These are phyloP conservation scores for Eupithecia abbreviata DNA, from an alignment of 2,888 invertebrate species.

Conservation along the genomic window DNA sequence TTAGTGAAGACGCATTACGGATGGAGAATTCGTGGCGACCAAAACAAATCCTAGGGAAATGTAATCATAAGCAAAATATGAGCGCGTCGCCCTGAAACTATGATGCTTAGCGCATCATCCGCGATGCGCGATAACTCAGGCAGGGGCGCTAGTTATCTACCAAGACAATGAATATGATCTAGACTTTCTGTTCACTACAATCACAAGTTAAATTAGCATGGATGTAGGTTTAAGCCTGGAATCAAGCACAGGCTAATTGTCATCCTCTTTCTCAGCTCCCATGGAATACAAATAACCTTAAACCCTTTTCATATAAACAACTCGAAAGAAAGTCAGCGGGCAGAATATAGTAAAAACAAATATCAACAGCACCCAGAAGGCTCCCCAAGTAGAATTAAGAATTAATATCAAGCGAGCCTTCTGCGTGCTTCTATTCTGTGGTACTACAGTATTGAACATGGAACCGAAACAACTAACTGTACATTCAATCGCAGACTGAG, in stretches of 20 bases:
- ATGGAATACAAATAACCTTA: no score
- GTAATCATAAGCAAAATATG: no score
- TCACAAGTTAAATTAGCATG: no score
- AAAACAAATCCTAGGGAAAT: not conserved
- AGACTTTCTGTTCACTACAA: not conserved
- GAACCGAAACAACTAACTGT: conserved; percentile 59
- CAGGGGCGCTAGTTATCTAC: not conserved
- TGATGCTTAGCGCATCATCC: not conserved
- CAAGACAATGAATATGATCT: not conserved
- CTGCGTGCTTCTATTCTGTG: not conserved
- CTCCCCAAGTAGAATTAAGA: not conserved
- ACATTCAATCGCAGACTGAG: conserved; percentile 56
- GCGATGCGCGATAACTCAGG: not conserved
- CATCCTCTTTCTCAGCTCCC: no score
- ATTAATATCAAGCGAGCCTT: not conserved
- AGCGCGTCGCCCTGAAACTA: no score
- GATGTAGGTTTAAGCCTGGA: no score
- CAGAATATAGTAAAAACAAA: not conserved
- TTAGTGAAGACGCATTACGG: not conserved
- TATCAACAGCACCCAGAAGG: not conserved
- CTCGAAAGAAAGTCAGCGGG: no score
- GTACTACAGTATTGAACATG: not conserved
- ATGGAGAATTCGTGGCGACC: not conserved
- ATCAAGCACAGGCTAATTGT: no score
- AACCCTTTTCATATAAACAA: no score